Evolutionary conservation across 2,113 vertebrate genomes (phyloP).

Genomic region (Zapus hudsonius): DNA sequence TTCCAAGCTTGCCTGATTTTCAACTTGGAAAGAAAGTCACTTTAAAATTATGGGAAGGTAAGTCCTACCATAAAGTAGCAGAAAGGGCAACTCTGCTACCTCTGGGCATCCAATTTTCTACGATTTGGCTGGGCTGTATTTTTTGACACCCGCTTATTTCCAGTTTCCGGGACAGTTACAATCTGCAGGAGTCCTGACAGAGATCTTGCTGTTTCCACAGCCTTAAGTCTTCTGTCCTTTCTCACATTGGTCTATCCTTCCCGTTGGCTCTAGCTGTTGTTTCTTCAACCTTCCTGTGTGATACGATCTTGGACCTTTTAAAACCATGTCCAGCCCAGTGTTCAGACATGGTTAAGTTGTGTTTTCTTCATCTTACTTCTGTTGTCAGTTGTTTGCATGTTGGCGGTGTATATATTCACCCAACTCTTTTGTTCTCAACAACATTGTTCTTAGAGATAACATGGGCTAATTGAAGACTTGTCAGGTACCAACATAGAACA

Average conservation of each 20-base stretch:
- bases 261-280: neutral
- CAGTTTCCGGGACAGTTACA: neutral
- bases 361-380: neutral
- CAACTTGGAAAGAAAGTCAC: constrained; percentile 27
- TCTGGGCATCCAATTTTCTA: neutral
- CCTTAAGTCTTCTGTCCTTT: neutral
- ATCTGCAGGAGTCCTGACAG: constrained; percentile 11
- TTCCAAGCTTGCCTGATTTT: constrained; percentile 9
- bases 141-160: constrained; percentile 52
- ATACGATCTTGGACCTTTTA: constrained; percentile 14
- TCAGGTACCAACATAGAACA: neutral
- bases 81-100: neutral
- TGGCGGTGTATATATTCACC: neutral
- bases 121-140: constrained; percentile 1
- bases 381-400: neutral
- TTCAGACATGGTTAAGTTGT: no score
- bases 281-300: neutral
- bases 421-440: neutral
- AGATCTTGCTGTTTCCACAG: constrained; percentile 9
- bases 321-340: neutral
- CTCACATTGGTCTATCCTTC: neutral
- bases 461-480: neutral
- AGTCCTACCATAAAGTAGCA: neutral
- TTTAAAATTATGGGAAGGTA: constrained; percentile 9
- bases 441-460: neutral